Base-by-base conservation (phyloP, 2,113 vertebrate species). In the Cephalopterus ornatus region DNA sequence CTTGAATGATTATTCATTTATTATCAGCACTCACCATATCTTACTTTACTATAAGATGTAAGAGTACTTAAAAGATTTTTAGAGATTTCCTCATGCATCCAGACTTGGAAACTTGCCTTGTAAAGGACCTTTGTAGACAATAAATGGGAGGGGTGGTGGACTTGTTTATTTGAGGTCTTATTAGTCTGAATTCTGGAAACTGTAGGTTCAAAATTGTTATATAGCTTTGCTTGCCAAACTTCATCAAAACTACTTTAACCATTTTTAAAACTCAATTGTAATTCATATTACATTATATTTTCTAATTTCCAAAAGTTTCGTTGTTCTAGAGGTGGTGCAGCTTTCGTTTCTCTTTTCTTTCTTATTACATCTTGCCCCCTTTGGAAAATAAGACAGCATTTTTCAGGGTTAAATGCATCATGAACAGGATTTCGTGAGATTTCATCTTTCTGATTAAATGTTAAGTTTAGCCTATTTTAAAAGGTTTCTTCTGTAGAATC, bases 121-220 rank as follows among this genome's bases (percentile, higher is more conserved):
- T 87, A 39, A 44, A 72, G 79, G 27, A 42, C 12, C 12, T 76
- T 58, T 14, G 6, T 28, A 24, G 24, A 13, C 3, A 11, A 42
- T 44, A 88, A 67, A 30, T 62, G 6, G 7, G 6, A 27, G 7
- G 1, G 7, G 3, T 1, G 6, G 2, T 62, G 3, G 12, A 3
- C 2, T 24, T 32, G 6, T 35, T 46, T 33, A 20, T 47, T 39
- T 61, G 37, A 3, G 1, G 6, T 41, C 27, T 21, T 74, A 20
- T 65, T 42, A 50, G 7, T 41, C 9, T 33, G 23, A 72, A 39
- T 88, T 82, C 30, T 85, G 27, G 20, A 72, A 90, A 55, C 47
- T 9, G 3, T 73, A 66, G 23, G 4, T n/a, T 68, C 17, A 5
- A 47, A 86, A 47, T 5, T 14, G 4, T 50, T 55, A 3, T 4